phyloP scores from a whole-genome alignment of 2,113 vertebrate species.

The Chrysemys picta region DNA sequence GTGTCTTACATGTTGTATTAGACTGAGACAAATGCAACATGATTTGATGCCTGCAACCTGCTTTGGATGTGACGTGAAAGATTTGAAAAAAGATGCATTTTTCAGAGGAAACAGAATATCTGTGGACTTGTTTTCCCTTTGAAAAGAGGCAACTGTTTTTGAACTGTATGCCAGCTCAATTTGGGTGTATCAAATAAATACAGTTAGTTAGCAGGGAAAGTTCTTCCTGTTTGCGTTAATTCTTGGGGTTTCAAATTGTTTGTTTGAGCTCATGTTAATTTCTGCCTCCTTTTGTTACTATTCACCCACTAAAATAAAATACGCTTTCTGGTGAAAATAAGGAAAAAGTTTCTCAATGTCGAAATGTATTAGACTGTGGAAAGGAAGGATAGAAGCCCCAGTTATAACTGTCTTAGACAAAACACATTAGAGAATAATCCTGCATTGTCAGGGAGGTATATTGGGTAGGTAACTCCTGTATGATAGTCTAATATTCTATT shows the following conservation, averaged over 20 bases:
- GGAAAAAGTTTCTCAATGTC: neutral
- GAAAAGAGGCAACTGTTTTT: neutral
- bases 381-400: neutral
- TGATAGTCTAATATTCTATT: neutral
- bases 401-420: neutral
- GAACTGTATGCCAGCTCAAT: neutral
- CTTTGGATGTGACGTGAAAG: slow-evolving; percentile 37
- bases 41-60: slow-evolving; percentile 63
- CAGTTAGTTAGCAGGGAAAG: neutral
- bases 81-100: slow-evolving; percentile 15
- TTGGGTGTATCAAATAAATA: neutral
- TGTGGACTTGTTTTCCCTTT: neutral
- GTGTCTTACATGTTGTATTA: slow-evolving; percentile 57
- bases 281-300: neutral
- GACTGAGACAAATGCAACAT: slow-evolving; percentile 6
- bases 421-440: neutral
- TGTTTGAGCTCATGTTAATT: neutral
- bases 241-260: neutral
- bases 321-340: neutral
- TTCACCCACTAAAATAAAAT: neutral
- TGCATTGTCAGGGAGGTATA: neutral
- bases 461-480: neutral
- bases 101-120: slow-evolving; percentile 25
- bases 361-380: neutral
- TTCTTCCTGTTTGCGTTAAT: neutral